Evolutionary conservation across 2,797 vertebrate genomes (phyloP), one percentile per base, ranked within the genome.

Genomic region (Xenentodon cancila): DNA sequence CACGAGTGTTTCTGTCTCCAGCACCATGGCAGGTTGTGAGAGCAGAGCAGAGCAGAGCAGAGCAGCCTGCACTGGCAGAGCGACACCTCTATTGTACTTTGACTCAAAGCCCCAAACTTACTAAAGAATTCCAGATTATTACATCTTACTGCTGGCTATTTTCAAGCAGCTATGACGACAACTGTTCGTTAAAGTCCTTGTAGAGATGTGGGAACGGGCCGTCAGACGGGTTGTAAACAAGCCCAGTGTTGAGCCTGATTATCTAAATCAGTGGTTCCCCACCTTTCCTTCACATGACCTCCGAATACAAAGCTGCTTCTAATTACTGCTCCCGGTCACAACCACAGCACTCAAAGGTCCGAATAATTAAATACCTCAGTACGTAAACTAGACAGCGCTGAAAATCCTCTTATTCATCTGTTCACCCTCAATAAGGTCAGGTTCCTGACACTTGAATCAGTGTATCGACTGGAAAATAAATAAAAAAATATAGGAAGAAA

Each of bases 71-170:
- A 18, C 40, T 62, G 53, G 53, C 34, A n/a, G 51, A 57, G 25
- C 3, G 64, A 59, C 49, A 72, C 63, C 75, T 71, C 66, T 19
- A 57, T 42, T 61, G 34, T 12, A 7, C 68, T 61, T 64, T 27
- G 16, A 68, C 60, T 15, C 4, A 16, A 48, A 17, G 18, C 47
- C 44, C 27, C 51, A 37, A 37, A 13, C 16, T 52, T 34, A 18
- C 19, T 18, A 21, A 32, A 50, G 25, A 48, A 54, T 40, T 34
- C 7, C 54, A 37, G 27, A 59, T 63, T 43, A 58, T 54, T 63
- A 25, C 44, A 37, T 11, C 34, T 37, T 42, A 5, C 49, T 25
- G 55, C 53, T 22, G 19, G 37, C 27, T 16, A 44, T 46, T 15
- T 72, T 51, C 13, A 8, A 18, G 6, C 1, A 16, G 19, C 40